These are phyloP conservation scores for Elachura formosa DNA, from an alignment of 2,113 vertebrate genomes.

Conservation along the genomic window DNA sequence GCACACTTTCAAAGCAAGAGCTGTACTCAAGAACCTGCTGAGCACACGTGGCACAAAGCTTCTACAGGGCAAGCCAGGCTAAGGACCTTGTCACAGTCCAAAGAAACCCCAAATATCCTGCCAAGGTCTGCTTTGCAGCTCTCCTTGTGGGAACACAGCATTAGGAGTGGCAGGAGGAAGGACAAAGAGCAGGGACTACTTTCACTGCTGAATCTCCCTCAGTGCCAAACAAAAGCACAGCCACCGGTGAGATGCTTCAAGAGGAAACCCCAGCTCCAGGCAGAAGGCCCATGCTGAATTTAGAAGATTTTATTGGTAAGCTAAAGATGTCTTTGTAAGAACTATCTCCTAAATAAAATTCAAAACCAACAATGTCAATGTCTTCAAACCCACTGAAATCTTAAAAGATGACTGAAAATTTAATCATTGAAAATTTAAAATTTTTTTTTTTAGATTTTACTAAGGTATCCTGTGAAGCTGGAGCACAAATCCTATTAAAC, in stretches of 20 bases:
- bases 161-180: not conserved
- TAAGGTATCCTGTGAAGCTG: not conserved
- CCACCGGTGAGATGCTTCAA: not conserved
- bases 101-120: not conserved
- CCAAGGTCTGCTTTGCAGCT: accelerated
- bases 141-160: accelerated
- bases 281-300: not conserved
- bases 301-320: not conserved
- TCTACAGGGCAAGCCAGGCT: not conserved
- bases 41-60: accelerated
- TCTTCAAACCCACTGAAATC: not conserved
- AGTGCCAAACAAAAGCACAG: accelerated
- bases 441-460: not conserved
- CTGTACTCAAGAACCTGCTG: not conserved
- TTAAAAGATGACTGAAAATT: not conserved
- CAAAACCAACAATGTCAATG: not conserved
- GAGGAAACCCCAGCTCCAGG: not conserved
- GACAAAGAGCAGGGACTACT: not conserved
- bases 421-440: too few relatives aligned
- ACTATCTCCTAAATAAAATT: not conserved
- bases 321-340: not conserved
- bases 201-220: not conserved
- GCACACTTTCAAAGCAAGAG: not conserved
- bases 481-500: conserved; percentile 53
- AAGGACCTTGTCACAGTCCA: accelerated